Percentiles rank a stretch among this genome's conserved stretches.
phyloP scores from a whole-genome alignment of 2,888 invertebrate genomes.

The Spicauda simplicius region DNA sequence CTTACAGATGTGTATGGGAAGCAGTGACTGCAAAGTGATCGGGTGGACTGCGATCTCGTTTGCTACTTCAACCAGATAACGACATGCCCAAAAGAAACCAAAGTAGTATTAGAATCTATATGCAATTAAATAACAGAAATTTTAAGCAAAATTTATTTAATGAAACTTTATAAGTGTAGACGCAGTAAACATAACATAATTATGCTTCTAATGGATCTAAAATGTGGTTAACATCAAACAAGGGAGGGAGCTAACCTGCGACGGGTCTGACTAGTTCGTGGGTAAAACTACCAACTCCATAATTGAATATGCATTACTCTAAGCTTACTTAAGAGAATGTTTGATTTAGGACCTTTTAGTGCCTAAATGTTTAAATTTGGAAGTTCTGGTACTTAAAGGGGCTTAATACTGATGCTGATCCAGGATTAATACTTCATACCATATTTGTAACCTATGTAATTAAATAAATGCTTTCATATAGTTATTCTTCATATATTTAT shows the following conservation, averaged over 20 bases:
- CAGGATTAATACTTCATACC: not conserved
- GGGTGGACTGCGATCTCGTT: too few relatives aligned
- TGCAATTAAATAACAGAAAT: too few relatives aligned
- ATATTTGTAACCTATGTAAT: not conserved
- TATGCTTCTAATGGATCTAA: conserved; percentile 71
- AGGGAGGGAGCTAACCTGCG: conserved; percentile 51
- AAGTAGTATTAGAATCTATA: too few relatives aligned
- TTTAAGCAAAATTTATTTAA: too few relatives aligned
- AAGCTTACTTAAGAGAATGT: conserved; percentile 21
- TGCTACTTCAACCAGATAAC: too few relatives aligned
- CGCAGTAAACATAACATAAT: conserved; percentile 55
- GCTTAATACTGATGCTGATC: not conserved
- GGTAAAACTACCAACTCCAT: conserved; percentile 8
- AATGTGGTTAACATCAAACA: conserved; percentile 67
- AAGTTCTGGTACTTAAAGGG: not conserved
- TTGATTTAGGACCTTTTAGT: conserved; percentile 28
- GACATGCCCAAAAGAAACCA: too few relatives aligned
- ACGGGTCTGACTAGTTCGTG: conserved; percentile 40
- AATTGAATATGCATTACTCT: conserved; percentile 27
- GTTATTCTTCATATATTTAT: too few relatives aligned
- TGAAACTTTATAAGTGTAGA: not conserved
- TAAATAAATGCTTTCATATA: too few relatives aligned
- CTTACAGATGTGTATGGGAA: too few relatives aligned
- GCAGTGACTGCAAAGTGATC: too few relatives aligned
- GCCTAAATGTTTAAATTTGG: conserved; percentile 20